A percentile compares a stretch with the other conserved stretches of the same genome.
Evolutionary conservation across 2,888 invertebrate species (phyloP).

Genomic region (Ormyrus labotus): DNA sequence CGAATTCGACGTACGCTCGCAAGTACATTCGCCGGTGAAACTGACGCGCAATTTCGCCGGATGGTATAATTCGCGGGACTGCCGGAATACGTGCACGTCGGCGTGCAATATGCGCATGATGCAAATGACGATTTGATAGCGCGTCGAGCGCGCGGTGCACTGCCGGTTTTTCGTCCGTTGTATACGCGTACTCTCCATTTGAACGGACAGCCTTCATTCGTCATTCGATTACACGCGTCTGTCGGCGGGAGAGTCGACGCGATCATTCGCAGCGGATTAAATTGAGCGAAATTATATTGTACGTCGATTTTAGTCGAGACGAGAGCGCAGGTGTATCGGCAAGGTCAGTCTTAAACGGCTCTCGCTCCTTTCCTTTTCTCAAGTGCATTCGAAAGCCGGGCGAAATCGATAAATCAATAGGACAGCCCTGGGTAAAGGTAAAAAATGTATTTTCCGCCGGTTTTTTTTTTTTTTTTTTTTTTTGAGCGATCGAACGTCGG

Average conservation of each 20-base stretch:
- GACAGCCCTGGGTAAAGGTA: background rate
- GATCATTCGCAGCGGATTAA: background rate
- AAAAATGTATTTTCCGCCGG: background rate
- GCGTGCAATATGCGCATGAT: too few relatives aligned
- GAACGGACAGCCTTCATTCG: background rate
- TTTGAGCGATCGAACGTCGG: background rate
- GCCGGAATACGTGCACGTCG: too few relatives aligned
- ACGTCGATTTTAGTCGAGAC: background rate
- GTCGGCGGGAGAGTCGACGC: background rate
- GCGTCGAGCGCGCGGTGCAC: background rate
- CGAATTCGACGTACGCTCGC: too few relatives aligned
- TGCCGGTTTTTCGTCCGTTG: background rate
- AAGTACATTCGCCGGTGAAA: too few relatives aligned
- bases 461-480: background rate
- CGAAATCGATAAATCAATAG: conserved; percentile 43
- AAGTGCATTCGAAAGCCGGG: background rate
- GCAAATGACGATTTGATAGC: conserved; percentile 18
- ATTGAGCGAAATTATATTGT: background rate
- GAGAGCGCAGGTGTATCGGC: conserved; percentile 8
- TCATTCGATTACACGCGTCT: conserved; percentile 7
- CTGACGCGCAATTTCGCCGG: too few relatives aligned
- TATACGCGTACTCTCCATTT: background rate
- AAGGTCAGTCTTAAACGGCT: conserved; percentile 6
- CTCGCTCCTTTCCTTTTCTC: background rate
- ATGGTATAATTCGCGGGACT: too few relatives aligned